These are phyloP conservation scores for Chaetura pelagica DNA, from an alignment of 2,113 vertebrate genomes.

Conservation along the genomic window DNA sequence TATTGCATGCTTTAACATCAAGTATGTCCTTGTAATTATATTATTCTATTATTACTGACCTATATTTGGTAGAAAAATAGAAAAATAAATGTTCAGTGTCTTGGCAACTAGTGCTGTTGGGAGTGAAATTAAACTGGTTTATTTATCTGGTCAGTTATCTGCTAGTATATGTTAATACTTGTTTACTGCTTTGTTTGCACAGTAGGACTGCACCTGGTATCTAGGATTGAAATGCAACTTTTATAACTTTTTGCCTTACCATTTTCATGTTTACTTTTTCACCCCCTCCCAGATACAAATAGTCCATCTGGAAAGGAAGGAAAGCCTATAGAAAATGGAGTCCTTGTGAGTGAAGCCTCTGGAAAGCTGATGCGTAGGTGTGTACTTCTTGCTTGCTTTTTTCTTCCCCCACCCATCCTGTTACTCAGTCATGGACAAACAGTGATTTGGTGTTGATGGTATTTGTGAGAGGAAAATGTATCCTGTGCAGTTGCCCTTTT, in stretches of 20 bases:
- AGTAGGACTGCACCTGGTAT: background rate
- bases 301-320: conserved; percentile 68
- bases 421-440: too few species aligned
- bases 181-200: background rate
- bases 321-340: conserved; percentile 82
- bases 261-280: background rate
- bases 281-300: conserved; percentile 5
- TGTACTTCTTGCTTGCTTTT: background rate
- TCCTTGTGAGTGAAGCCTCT: conserved; percentile 51
- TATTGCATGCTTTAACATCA: background rate
- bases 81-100: background rate
- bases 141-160: background rate
- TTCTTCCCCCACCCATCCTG: background rate
- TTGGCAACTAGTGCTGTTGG: background rate
- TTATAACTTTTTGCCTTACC: background rate
- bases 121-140: background rate
- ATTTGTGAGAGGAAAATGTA: too few species aligned
- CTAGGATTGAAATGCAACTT: background rate
- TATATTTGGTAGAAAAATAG: background rate
- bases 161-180: background rate
- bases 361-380: conserved; percentile 70
- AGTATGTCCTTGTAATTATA: background rate
- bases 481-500: background rate
- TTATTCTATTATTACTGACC: background rate
- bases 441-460: too few species aligned